A percentile compares a stretch with the other conserved stretches of the same genome.
Evolutionary conservation across 2,888 invertebrate genomes (phyloP).

Genomic region (Apotomis turbidana): DNA sequence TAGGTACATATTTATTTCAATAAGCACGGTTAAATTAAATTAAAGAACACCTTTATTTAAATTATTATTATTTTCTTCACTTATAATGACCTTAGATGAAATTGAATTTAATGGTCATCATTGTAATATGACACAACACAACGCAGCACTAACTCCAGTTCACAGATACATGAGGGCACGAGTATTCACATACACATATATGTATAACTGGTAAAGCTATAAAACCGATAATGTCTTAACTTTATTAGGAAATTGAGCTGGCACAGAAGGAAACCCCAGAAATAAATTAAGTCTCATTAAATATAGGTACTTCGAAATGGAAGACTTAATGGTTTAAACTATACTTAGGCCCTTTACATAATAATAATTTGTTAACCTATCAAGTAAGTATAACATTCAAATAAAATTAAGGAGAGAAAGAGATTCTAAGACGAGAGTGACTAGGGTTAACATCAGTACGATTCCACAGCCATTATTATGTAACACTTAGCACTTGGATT

Average conservation of each 20-base stretch:
- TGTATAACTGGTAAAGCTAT: conserved; percentile 37
- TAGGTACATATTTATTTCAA: neutral
- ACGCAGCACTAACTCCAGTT: conserved; percentile 34
- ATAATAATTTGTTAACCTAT: conserved; percentile 63
- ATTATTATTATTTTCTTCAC: too few relatives aligned
- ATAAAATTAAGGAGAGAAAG: conserved; percentile 57
- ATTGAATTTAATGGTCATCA: too few relatives aligned
- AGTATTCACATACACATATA: conserved; percentile 25
- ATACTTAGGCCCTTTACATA: conserved; percentile 50
- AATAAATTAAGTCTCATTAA: conserved; percentile 61
- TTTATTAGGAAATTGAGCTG: conserved; percentile 71
- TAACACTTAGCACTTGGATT: conserved; percentile 78
- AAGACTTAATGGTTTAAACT: conserved; percentile 69
- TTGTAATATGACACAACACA: neutral
- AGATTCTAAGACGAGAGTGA: conserved; percentile 61
- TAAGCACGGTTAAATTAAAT: neutral
- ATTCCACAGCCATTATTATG: conserved; percentile 81
- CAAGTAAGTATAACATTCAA: conserved; percentile 58
- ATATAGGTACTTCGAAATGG: conserved; percentile 74
- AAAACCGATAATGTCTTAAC: conserved; percentile 36
- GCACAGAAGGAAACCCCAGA: conserved; percentile 66
- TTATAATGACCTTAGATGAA: too few relatives aligned
- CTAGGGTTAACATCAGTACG: conserved; percentile 77
- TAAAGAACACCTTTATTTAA: neutral
- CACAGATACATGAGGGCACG: conserved; percentile 29